Percentiles rank a stretch among this genome's conserved stretches.
These are phyloP conservation scores for Leptinotarsa texana DNA, from an alignment of 1,140 invertebrate species.

Conservation along the genomic window DNA sequence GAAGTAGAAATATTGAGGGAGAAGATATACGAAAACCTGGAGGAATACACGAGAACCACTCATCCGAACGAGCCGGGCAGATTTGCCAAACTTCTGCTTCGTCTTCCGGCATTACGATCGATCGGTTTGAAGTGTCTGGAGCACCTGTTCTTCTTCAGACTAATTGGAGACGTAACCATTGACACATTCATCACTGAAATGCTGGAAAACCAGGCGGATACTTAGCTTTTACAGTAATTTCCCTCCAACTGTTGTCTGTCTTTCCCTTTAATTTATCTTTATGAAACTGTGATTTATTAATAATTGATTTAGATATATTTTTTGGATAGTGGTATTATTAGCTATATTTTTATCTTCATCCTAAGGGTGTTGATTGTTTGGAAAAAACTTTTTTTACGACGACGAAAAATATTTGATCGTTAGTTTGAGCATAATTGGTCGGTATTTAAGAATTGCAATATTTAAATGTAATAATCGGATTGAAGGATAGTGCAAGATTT, in stretches of 20 bases:
- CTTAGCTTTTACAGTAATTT: constrained; percentile 32
- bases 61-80: constrained; percentile 90
- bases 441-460: too few relatives aligned
- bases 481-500: too few relatives aligned
- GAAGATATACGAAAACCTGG: constrained; percentile 90
- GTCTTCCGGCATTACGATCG: constrained; percentile 90
- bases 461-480: too few relatives aligned
- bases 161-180: constrained; percentile 78
- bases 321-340: constrained; percentile 41
- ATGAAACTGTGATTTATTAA: constrained; percentile 38
- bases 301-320: constrained; percentile 30
- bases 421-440: too few relatives aligned
- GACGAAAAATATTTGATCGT: background rate
- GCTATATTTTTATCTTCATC: constrained; percentile 29
- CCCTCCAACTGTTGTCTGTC: background rate
- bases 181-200: constrained; percentile 74
- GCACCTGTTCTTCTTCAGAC: constrained; percentile 92
- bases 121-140: constrained; percentile 96
- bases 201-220: constrained; percentile 63
- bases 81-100: constrained; percentile 91
- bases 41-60: constrained; percentile 88
- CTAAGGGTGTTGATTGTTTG: background rate
- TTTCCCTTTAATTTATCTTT: constrained; percentile 17
- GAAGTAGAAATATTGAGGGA: constrained; percentile 89
- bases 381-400: background rate